A percentile compares a stretch with the other conserved stretches of the same genome.
Conservation (phyloP, 2,888 invertebrate genomes). For the Parnassius glacialis region DNA sequence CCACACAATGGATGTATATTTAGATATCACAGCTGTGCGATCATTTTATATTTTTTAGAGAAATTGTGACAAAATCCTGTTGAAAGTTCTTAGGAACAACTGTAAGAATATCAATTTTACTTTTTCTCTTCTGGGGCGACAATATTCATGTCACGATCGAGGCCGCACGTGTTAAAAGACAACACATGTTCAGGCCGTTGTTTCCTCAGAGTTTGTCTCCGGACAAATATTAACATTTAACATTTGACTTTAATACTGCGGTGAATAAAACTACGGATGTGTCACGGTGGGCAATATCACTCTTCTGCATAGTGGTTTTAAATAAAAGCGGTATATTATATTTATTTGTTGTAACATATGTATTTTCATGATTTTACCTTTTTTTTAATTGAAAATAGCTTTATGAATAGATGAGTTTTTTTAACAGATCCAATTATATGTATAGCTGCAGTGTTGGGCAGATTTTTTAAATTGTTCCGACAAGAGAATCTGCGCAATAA, state of each 20-base stretch:
- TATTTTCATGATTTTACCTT: too few species aligned
- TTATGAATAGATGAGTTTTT: neutral
- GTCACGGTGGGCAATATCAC: too few species aligned
- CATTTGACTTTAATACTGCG: conserved; percentile 34
- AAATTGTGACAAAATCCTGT: conserved; percentile 58
- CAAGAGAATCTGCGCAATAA: conserved; percentile 56
- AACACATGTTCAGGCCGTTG: conserved; percentile 26
- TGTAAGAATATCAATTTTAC: conserved; percentile 73
- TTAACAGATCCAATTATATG: neutral
- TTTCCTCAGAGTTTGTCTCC: conserved; percentile 40
- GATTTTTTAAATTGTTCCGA: conserved; percentile 30
- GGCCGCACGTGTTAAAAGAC: conserved; percentile 68
- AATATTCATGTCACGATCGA: conserved; percentile 73
- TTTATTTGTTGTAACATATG: too few species aligned
- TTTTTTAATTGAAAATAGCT: neutral
- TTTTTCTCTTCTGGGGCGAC: conserved; percentile 70
- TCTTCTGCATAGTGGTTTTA: too few species aligned
- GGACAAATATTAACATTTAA: conserved; percentile 42
- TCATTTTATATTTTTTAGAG: conserved; percentile 18
- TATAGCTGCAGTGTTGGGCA: too few species aligned
- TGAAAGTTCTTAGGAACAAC: conserved; percentile 65
- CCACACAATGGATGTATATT: too few species aligned
- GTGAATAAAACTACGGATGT: conserved; percentile 2
- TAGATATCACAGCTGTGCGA: too few species aligned
- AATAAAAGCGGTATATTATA: too few species aligned